phyloP scores from a whole-genome alignment of 2,888 invertebrate genomes.

The Dorcus hopei region DNA sequence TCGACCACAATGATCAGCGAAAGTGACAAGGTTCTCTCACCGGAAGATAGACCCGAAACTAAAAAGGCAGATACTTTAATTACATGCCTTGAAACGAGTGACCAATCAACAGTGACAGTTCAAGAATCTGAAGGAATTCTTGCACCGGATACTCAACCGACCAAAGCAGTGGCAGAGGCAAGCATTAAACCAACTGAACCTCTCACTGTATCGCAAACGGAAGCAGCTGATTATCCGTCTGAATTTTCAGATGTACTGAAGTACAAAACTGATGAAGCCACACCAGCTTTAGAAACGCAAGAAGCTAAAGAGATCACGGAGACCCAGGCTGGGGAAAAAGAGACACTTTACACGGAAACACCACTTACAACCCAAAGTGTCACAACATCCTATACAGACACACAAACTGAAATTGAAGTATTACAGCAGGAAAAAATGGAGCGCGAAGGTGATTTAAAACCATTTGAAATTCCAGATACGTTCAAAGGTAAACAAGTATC shows the following conservation, averaged over 20 bases:
- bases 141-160: constrained; percentile 52
- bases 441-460: constrained; percentile 58
- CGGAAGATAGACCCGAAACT: constrained; percentile 46
- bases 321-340: constrained; percentile 64
- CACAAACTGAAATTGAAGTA: constrained; percentile 61
- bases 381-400: constrained; percentile 52
- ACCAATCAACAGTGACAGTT: constrained; percentile 56
- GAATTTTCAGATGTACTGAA: constrained; percentile 56
- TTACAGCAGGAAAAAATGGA: constrained; percentile 63
- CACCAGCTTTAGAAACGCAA: constrained; percentile 55
- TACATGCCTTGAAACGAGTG: constrained; percentile 58
- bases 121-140: constrained; percentile 67
- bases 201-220: constrained; percentile 59
- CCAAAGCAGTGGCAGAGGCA: constrained; percentile 56
- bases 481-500: constrained; percentile 53
- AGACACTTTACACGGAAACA: constrained; percentile 48
- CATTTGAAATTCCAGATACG: constrained; percentile 53
- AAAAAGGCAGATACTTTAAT: constrained; percentile 53
- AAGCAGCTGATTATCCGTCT: constrained; percentile 55
- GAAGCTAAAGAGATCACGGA: constrained; percentile 64
- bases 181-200: constrained; percentile 59
- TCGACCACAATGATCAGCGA: constrained; percentile 60
- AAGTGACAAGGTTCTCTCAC: constrained; percentile 55
- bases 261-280: constrained; percentile 55
- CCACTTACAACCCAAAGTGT: constrained; percentile 45